Conservation (phyloP, 2,888 invertebrate species). For the Podabrus alpinus region DNA sequence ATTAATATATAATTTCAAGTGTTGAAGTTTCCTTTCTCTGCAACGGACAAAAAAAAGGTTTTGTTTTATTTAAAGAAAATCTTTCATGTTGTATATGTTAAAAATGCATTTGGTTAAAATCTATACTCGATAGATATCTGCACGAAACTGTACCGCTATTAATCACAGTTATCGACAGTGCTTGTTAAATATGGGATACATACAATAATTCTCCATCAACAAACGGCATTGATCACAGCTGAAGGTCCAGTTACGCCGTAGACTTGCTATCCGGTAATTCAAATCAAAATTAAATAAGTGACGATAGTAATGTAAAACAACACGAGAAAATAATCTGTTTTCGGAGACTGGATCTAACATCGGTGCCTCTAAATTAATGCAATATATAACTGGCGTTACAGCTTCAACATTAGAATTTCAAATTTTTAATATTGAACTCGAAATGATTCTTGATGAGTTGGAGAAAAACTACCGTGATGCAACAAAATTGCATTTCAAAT, state of each 20-base stretch:
- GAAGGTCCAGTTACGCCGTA: too few species aligned
- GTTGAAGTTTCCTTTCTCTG: too few species aligned
- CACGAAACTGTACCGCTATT: too few species aligned
- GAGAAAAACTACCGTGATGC: not conserved
- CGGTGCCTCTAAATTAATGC: not conserved
- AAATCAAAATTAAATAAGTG: too few species aligned
- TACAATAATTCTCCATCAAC: not conserved
- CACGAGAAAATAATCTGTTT: not conserved
- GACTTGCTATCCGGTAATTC: not conserved
- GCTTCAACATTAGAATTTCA: not conserved
- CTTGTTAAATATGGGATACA: not conserved
- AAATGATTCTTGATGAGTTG: not conserved
- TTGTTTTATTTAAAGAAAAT: too few species aligned
- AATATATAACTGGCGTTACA: not conserved
- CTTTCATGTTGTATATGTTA: too few species aligned
- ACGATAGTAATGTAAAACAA: too few species aligned
- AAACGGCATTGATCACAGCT: not conserved
- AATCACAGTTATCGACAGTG: not conserved
- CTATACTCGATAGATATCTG: too few species aligned
- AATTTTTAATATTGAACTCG: not conserved
- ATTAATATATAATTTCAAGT: too few species aligned
- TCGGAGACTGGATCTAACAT: not conserved
- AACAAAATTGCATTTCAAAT: not conserved
- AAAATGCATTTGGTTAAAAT: too few species aligned
- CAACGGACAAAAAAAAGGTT: too few species aligned